Evolutionary conservation across 1,140 invertebrate genomes (phyloP), one percentile per base, ranked within the genome.

Genomic region (Lethrus apterus): DNA sequence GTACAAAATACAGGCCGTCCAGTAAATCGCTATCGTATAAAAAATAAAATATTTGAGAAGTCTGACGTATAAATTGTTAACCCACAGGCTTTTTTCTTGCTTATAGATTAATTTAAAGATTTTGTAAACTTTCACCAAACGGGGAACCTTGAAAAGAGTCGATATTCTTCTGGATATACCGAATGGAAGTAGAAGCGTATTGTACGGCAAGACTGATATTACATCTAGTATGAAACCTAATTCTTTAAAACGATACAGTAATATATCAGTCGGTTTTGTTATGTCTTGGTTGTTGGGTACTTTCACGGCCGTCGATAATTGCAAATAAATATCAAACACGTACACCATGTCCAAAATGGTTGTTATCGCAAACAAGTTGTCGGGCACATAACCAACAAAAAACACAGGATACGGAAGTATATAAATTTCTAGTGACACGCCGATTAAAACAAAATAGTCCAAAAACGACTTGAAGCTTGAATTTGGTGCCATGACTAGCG

Each of bases 281-380:
- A 32, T 11, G 1, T 17, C 21, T 8, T 14, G n/a, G 1, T 15
- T 21, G n/a, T 11, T 19, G 11, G 7, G 17, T 2, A 44, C 14
- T 17, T 46, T 46, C 9, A 46, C 18, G 0, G 45, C 34, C 1
- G 45, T 46, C n/a, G 50, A 47, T 32, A 43, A 15, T 30, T 51
- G 45, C 8, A 51, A 13, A 23, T 42, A 47, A 43, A 51, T 51
- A 30, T 51, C 50, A 17, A 51, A 29, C 15, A 32, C 32, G 20
- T 51, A 51, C 9, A 51, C 30, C 10, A 51, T 5, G 36, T 51
- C 50, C 11, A 51, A 13, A 2, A 35, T 4, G 10, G 29, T 8
- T 14, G 29, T 42, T 29, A 42, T 5, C 23, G 3, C 7, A 1
- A 46, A 17, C 1, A 42, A 15, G 17, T 21, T 30, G 4, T 1